Percentiles rank a stretch among this genome's conserved stretches.
These are phyloP conservation scores for Mormyrops attenuatus DNA, from an alignment of 2,797 vertebrate genomes.

Conservation along the genomic window DNA sequence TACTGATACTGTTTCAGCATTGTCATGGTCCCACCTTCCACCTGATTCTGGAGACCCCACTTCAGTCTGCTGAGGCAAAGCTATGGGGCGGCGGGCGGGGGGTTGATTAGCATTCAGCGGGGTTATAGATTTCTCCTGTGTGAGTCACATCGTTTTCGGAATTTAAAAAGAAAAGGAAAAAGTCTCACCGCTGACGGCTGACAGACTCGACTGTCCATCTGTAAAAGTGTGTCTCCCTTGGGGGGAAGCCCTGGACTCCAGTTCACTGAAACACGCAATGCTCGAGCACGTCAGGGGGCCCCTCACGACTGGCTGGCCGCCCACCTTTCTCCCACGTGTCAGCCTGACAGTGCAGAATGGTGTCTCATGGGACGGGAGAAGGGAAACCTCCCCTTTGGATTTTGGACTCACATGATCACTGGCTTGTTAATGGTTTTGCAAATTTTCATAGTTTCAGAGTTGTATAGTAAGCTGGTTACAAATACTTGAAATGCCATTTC, in stretches of 20 bases:
- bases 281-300: not conserved
- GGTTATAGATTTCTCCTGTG: slow-evolving; percentile 32
- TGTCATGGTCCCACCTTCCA: not conserved
- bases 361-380: not conserved
- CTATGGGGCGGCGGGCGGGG: slow-evolving; percentile 19
- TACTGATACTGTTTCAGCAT: not conserved
- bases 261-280: not conserved
- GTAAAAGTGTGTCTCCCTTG: not conserved
- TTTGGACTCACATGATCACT: not conserved
- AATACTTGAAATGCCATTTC: not conserved
- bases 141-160: not conserved
- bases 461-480: not conserved
- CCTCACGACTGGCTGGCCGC: not conserved
- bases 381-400: not conserved
- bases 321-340: not conserved
- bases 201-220: not conserved
- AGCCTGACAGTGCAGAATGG: not conserved
- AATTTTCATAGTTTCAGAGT: not conserved
- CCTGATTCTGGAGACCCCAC: slow-evolving; percentile 18
- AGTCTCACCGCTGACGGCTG: not conserved
- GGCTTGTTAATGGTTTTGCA: not conserved
- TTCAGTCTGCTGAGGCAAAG: slow-evolving; percentile 36
- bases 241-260: not conserved
- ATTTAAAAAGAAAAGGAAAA: not conserved
- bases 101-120: slow-evolving; percentile 39